Evolutionary conservation across 2,888 invertebrate genomes (phyloP).

Genomic region (Ectemnius lituratus): DNA sequence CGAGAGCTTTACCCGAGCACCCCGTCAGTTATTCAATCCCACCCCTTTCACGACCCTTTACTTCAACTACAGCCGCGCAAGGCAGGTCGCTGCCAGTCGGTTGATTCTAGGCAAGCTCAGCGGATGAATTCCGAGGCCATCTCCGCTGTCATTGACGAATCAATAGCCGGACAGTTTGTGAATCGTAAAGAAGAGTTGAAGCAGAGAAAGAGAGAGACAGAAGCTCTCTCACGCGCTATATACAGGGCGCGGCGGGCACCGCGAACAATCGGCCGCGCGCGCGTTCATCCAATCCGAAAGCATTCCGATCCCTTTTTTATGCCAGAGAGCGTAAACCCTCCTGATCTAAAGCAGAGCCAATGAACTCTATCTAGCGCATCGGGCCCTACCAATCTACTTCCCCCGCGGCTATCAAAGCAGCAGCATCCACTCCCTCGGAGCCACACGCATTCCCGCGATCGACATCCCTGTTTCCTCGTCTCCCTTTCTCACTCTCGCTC

Average conservation of each 20-base stretch:
- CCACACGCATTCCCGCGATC: constrained; percentile 40
- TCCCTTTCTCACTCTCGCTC: neutral
- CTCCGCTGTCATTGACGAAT: constrained; percentile 41
- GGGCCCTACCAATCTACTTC: constrained; percentile 72
- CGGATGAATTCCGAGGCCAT: constrained; percentile 2
- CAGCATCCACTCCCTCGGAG: constrained; percentile 59
- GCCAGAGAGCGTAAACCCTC: constrained; percentile 68
- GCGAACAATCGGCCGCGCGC: constrained; percentile 59
- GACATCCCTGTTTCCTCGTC: constrained; percentile 30
- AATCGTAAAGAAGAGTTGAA: constrained; percentile 43
- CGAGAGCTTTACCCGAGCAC: no score
- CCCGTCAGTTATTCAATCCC: no score
- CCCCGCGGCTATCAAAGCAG: constrained; percentile 73
- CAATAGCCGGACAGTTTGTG: constrained; percentile 53
- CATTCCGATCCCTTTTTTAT: constrained; percentile 69
- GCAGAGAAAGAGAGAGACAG: constrained; percentile 28
- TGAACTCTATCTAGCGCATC: constrained; percentile 74
- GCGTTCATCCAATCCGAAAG: constrained; percentile 64
- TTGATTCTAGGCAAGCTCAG: no score
- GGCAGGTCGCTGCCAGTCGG: neutral
- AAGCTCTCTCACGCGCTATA: constrained; percentile 15
- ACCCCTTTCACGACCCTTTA: no score
- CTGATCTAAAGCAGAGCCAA: constrained; percentile 68
- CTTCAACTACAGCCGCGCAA: constrained; percentile 3
- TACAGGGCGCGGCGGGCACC: constrained; percentile 17